These are phyloP conservation scores for Mystacornis crossleyi DNA, from an alignment of 2,113 vertebrate genomes.

Conservation along the genomic window DNA sequence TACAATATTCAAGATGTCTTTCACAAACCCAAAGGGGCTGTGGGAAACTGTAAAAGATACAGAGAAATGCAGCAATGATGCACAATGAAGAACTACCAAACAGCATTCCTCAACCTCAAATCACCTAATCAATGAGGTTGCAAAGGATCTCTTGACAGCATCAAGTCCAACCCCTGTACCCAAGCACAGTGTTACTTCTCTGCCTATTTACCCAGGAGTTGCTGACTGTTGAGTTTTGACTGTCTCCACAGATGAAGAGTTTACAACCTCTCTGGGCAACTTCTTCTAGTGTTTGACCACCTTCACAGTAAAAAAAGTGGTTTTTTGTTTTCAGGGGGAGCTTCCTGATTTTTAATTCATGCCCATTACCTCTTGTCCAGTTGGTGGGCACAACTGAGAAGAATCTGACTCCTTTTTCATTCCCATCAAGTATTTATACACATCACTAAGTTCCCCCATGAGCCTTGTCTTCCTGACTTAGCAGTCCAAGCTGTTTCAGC, in stretches of 20 bases:
- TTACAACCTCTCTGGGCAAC: background rate
- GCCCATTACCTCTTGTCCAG: background rate
- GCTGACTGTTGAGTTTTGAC: background rate
- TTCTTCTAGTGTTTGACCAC: background rate
- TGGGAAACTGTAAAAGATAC: background rate
- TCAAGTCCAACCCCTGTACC: background rate
- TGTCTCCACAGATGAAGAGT: background rate
- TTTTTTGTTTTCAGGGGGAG: background rate
- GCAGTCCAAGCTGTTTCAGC: background rate
- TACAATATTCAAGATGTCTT: background rate
- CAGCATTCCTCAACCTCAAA: background rate
- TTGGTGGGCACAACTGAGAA: background rate
- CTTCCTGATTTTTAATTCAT: background rate
- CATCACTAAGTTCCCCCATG: accelerated
- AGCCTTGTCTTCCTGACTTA: background rate
- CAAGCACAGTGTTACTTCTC: background rate
- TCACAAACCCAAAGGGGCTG: background rate
- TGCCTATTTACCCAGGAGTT: background rate
- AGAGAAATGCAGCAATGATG: background rate
- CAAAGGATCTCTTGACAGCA: background rate
- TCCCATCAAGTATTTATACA: background rate
- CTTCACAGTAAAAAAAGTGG: background rate
- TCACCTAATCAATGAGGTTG: background rate
- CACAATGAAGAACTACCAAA: background rate
- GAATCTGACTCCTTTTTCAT: background rate